Evolutionary conservation across 2,113 vertebrate genomes (phyloP), one percentile per base, ranked within the genome.

Genomic region (Pseudorhombus dupliciocellatus): DNA sequence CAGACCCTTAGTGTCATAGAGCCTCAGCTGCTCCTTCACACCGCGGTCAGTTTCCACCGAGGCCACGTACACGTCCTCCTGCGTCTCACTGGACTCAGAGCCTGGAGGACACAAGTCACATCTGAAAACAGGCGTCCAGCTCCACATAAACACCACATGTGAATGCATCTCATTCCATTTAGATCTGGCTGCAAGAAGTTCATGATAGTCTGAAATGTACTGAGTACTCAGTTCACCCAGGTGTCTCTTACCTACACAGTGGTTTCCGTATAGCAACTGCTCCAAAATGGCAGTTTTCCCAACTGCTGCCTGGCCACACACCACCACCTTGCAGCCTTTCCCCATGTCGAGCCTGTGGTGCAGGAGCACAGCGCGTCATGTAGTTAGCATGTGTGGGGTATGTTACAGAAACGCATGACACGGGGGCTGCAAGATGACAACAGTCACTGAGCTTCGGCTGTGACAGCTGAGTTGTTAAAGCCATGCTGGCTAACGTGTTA

Each of bases 241-340:
- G 14, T 16, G 42, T 2, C 54, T 28, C 96, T 94, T 85, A 98
- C 97, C 97, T 12, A 95, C 79, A 22, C 51, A 84, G 68, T 97
- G 95, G 68, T 92, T 96, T 73, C 96, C 95, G 72, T 98, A 98
- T 56, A 99, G 93, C 54, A 97, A 84, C 86, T 98, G 96, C 73
- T 98, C 96, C 87, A 99, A 87, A 75, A 99, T 96, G 0, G 97
- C 96, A 1, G 96, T 98, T 84, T 99, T 99, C 5, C 96, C 96
- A 52, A 98, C 96, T 2, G 95, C 95, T 21, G 95, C 77, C 89
- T 95, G 91, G 60, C 97, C 97, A 80, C 97, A 98, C 21, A 99
- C 94, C 77, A 98, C 95, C 10, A 99, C 96, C 83, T 95, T 98
- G 89, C 96, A 98, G 55, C 97, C 96, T 78, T 98, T 99, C 0